Evolutionary conservation across 2,113 vertebrate species (phyloP), one percentile per base, ranked within the genome.

Genomic region (Oncorhynchus gorbuscha): DNA sequence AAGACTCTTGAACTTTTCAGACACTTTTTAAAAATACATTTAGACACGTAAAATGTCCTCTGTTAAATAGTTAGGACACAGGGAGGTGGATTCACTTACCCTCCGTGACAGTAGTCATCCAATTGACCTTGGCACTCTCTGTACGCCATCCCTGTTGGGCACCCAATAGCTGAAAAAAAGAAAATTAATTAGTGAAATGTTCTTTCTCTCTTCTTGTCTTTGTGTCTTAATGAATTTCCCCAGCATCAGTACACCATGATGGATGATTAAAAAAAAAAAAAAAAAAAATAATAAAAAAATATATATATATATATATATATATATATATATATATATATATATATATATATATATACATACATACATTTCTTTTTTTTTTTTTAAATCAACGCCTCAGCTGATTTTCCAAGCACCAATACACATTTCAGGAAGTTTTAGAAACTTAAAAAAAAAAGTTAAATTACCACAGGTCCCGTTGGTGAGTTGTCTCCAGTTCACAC

Each of bases 401-500:
- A 45, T 45, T 45, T 45, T 45, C 39, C 39, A 45, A 45, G 39
- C 39, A 11, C 9, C 39, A 11, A 45, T 11, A 45, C 9, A 45
- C 39, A 45, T 45, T 3, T 12, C 39, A 11, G 39, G 39, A 11
- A 45, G 9, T 45, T 45, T 45, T 3, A 45, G 3, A 1, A 8
- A 20, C 18, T 0, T 24, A n/a, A 13, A 65, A 11, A 72, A 58
- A 62, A 2, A 26, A 26, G 90, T 92, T 66, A 77, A 91, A 87
- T 79, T 87, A 93, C 93, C 76, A 71, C 93, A 94, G 4, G 14
- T 70, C 76, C 91, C 90, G 28, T 82, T 79, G 0, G 90, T 90
- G 8, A 91, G 80, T 2, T 4, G 5, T 83, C 87, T 90, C 92
- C 92, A 94, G 20, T 90, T 77, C 8, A 93, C 74, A 76, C 91